These are phyloP conservation scores for Pseudochaenichthys georgianus DNA, from an alignment of 2,797 vertebrate species.

Conservation along the genomic window DNA sequence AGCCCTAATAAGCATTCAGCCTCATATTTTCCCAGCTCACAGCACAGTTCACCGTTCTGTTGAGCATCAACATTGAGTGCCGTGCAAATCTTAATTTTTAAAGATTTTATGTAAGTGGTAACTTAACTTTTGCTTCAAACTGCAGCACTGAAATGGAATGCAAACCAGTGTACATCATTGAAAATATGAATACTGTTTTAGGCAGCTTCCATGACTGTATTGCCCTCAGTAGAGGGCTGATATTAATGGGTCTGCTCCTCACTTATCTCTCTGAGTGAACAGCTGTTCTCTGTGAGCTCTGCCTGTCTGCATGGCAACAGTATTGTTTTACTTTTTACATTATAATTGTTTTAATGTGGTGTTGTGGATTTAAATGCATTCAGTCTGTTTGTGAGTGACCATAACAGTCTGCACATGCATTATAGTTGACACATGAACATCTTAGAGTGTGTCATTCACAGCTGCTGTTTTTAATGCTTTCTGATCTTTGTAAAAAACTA, in stretches of 20 bases:
- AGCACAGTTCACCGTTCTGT: slow-evolving; percentile 35
- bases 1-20: slow-evolving; percentile 79
- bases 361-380: slow-evolving; percentile 37
- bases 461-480: slow-evolving; percentile 21
- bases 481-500: slow-evolving; percentile 7
- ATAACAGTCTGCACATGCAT: slow-evolving; percentile 26
- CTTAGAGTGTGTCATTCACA: slow-evolving; percentile 7
- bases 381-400: slow-evolving; percentile 46
- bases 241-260: slow-evolving; percentile 41
- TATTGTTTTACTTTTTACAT: slow-evolving; percentile 15
- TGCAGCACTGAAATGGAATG: slow-evolving; percentile 52
- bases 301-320: slow-evolving; percentile 70
- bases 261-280: slow-evolving; percentile 45
- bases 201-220: slow-evolving; percentile 28
- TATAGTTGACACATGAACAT: not conserved
- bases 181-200: slow-evolving; percentile 8
- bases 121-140: slow-evolving; percentile 22
- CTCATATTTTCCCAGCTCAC: slow-evolving; percentile 83
- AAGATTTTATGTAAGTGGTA: slow-evolving; percentile 21
- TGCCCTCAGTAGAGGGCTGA: slow-evolving; percentile 25
- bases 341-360: slow-evolving; percentile 35
- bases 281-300: slow-evolving; percentile 47
- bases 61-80: slow-evolving; percentile 16
- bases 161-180: slow-evolving; percentile 13
- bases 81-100: not conserved